Percentiles rank a stretch among this genome's conserved stretches.
Evolutionary conservation across 2,888 invertebrate genomes (phyloP).

Genomic region (Drosophila cognata): DNA sequence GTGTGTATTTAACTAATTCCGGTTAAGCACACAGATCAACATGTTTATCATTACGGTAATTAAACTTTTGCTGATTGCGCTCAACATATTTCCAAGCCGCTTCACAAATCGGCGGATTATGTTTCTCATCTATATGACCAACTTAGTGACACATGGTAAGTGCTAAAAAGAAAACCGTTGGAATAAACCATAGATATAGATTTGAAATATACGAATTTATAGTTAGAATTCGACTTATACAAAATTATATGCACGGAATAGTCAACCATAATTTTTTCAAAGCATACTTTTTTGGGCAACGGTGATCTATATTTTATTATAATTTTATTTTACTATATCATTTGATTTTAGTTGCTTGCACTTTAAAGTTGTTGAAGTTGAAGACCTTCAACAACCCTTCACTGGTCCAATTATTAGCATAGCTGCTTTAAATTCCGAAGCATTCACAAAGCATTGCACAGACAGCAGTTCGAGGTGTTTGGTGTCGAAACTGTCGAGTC

Average conservation of each 20-base stretch:
- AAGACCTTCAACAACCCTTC: neutral
- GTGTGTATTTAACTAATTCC: constrained; percentile 50
- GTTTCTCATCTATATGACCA: constrained; percentile 85
- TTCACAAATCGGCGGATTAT: constrained; percentile 85
- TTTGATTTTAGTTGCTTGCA: neutral
- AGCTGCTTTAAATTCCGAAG: constrained; percentile 2
- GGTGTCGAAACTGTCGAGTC: constrained; percentile 64
- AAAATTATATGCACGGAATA: neutral
- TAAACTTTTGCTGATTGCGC: constrained; percentile 84
- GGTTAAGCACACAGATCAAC: constrained; percentile 61
- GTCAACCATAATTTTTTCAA: rapidly evolving
- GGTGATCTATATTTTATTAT: neutral
- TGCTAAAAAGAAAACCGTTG: constrained; percentile 15
- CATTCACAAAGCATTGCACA: constrained; percentile 29
- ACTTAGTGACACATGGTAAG: constrained; percentile 85
- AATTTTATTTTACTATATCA: neutral
- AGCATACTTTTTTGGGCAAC: neutral
- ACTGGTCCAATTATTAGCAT: constrained; percentile 11
- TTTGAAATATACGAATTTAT: neutral
- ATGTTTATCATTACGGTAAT: constrained; percentile 85
- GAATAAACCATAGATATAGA: neutral
- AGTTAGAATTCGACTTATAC: neutral
- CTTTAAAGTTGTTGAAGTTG: neutral
- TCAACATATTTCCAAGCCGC: constrained; percentile 85
- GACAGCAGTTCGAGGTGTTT: constrained; percentile 34